Percentiles rank a stretch among this genome's conserved stretches.
Conservation (phyloP, 2,888 invertebrate genomes). For the Pantelozetes paolii region DNA sequence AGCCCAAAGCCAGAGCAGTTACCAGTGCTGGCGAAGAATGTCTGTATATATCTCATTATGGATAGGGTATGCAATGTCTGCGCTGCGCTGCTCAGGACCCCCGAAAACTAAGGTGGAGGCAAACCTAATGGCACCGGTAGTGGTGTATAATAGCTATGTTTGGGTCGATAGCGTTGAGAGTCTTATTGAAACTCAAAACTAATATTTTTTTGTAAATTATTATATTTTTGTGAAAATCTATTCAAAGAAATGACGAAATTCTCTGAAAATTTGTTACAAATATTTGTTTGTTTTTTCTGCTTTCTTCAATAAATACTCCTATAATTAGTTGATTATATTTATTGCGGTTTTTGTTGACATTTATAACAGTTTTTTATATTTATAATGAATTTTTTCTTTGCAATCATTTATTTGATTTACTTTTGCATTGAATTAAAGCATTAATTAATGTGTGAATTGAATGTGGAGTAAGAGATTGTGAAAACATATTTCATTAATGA, state of each 20-base stretch:
- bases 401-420: too few species aligned
- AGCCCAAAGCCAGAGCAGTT: not conserved
- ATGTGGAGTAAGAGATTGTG: not conserved
- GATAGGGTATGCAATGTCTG: not conserved
- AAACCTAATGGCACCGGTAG: not conserved
- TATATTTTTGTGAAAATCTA: not conserved
- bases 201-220: not conserved
- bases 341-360: too few species aligned
- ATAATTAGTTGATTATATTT: not conserved
- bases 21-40: not conserved
- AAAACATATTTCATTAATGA: slow-evolving; percentile 6
- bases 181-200: not conserved
- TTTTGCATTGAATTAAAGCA: not conserved
- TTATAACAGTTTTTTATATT: not conserved
- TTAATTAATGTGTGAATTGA: not conserved
- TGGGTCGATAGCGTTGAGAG: not conserved
- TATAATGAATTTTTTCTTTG: not conserved
- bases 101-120: slow-evolving; percentile 11
- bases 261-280: too few species aligned
- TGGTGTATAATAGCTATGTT: not conserved
- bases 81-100: not conserved
- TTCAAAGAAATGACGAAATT: not conserved
- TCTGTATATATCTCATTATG: not conserved
- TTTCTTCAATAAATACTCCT: not conserved
- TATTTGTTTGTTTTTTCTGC: not conserved